A percentile compares a stretch with the other conserved stretches of the same genome.
These are phyloP conservation scores for Fabriciana adippe DNA, from an alignment of 2,888 invertebrate species.

Conservation along the genomic window DNA sequence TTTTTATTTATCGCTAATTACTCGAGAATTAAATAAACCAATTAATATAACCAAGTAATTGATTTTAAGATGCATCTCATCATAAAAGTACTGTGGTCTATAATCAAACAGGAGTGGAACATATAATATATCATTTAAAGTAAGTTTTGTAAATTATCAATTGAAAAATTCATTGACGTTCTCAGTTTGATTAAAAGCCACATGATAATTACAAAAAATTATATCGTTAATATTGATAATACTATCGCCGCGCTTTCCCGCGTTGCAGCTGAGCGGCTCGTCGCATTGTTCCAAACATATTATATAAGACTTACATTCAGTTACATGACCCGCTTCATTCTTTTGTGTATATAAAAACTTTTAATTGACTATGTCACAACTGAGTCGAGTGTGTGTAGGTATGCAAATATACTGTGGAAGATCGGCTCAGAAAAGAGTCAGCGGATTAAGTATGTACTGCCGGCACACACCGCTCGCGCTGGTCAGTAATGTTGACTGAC, in stretches of 20 bases:
- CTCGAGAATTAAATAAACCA: no score
- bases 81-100: no score
- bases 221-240: background rate
- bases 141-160: no score
- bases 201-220: no score
- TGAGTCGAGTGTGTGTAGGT: constrained; percentile 1
- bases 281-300: constrained; percentile 3
- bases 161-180: no score
- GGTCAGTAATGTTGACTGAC: background rate
- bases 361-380: constrained; percentile 12
- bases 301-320: constrained; percentile 25
- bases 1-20: no score
- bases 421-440: background rate
- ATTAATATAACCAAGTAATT: no score
- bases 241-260: background rate
- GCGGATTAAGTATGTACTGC: background rate
- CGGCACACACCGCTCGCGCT: background rate
- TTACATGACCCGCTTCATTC: constrained; percentile 7
- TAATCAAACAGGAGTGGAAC: no score
- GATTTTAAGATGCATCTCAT: no score
- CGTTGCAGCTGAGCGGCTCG: background rate
- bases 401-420: constrained; percentile 1
- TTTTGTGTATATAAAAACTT: constrained; percentile 22
- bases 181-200: no score
- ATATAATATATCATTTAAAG: no score